Percentiles rank a stretch among this genome's conserved stretches.
Evolutionary conservation across 2,888 invertebrate species (phyloP).

Genomic region (Lumbricus terrestris): DNA sequence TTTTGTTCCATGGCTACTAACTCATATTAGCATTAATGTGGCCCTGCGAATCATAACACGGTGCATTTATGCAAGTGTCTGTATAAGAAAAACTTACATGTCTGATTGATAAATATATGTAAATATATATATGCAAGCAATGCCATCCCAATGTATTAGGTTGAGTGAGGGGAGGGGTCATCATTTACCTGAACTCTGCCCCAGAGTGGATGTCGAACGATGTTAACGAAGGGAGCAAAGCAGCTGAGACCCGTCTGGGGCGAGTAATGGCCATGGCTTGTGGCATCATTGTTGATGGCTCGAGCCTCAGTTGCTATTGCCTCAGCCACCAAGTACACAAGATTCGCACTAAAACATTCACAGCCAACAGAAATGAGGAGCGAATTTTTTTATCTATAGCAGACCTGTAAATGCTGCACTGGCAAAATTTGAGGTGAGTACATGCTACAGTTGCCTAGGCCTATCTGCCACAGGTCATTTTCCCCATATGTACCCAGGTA

Average conservation of each 20-base stretch:
- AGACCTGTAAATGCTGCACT: too few species aligned
- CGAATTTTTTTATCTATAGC: too few species aligned
- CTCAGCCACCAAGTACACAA: slow-evolving; percentile 28
- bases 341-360: background rate
- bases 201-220: slow-evolving; percentile 57
- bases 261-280: slow-evolving; percentile 29
- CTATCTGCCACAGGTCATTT: too few species aligned
- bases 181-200: slow-evolving; percentile 57
- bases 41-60: too few species aligned
- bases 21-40: too few species aligned
- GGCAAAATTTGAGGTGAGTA: too few species aligned
- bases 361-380: background rate
- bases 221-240: slow-evolving; percentile 56
- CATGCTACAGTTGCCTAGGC: too few species aligned
- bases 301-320: slow-evolving; percentile 34
- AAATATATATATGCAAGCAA: background rate
- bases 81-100: too few species aligned
- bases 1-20: too few species aligned
- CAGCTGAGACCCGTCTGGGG: slow-evolving; percentile 51
- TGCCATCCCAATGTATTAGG: background rate
- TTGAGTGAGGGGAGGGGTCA: too few species aligned
- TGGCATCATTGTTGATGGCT: slow-evolving; percentile 22
- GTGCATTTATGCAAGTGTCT: too few species aligned
- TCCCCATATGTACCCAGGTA: too few species aligned
- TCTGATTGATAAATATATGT: background rate